Base-by-base conservation (phyloP, 2,888 invertebrate species). In the Aphodius granarius region DNA sequence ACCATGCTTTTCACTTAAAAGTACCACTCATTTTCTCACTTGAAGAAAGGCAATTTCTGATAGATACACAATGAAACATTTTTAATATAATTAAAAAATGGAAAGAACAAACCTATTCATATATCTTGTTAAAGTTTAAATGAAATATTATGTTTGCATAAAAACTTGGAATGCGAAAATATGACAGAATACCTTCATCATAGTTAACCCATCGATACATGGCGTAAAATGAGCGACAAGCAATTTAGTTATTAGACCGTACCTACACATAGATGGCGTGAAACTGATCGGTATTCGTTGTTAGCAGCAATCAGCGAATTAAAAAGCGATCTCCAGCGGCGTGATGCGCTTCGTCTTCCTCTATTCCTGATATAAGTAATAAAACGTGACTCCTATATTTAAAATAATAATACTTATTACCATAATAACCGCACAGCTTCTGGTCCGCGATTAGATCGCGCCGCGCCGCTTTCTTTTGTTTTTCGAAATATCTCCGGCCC, bases 381-480 rank as follows among this genome's bases (percentile, higher is more conserved):
- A 43, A 43, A 43, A 43, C 43, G 43, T 43, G 43, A 43, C 43
- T 43, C 43, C 43, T 43, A 68, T 68, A 68, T 68, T 68, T 68
- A 68, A 68, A 68, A 20, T 68, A 68, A 68, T 68, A 68, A 68
- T 68, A 22, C 21, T 68, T n/a, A 68, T 68, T 68, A 68, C 68
- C 21, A 68, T 68, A 68, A 68, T 68, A 68, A 68, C 21, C 68
- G 21, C 20, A 21, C 43, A 43, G 43, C 43, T 43, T 68, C 21
- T 22, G 68, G 68, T 68, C 21, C 68, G 68, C 43, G 43, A 43
- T 43, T 43, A 43, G 43, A 43, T 43, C 43, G 43, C 43, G 43
- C 43, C 6, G 13, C 13, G 6, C 43, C 43, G 43, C 13, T 43
- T 43, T 13, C 13, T 43, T 43, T 43, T 13, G 43, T 13, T 43